These are phyloP conservation scores for Oasisia sp. DNA, from an alignment of 2,888 invertebrate genomes.

Conservation along the genomic window DNA sequence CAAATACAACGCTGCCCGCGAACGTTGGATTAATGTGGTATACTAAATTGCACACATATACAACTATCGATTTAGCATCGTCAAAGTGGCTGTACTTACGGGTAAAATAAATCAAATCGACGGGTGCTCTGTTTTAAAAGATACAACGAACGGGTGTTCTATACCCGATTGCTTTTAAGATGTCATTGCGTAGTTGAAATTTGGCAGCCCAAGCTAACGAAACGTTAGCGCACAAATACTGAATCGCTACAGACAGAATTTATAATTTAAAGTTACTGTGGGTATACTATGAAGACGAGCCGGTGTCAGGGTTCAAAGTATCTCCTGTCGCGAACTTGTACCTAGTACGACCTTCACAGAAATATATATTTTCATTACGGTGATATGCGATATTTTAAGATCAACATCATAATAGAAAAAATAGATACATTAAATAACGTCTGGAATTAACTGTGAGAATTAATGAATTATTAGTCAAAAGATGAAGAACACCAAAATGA, in stretches of 20 bases:
- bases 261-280: background rate
- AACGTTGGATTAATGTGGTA: background rate
- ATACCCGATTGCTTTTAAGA: background rate
- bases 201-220: background rate
- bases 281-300: no score
- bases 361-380: no score
- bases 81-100: background rate
- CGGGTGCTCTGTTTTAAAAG: background rate
- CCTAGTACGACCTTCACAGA: no score
- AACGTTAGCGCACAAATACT: background rate
- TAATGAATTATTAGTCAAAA: no score
- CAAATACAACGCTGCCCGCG: background rate
- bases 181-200: background rate
- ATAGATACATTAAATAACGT: no score
- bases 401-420: no score
- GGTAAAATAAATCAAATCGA: background rate
- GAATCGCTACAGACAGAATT: background rate
- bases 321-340: no score
- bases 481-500: no score
- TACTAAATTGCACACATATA: background rate
- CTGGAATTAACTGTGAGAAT: no score
- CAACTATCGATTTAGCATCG: background rate
- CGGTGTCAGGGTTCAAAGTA: no score
- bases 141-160: background rate
- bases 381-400: no score